A percentile compares a stretch with the other conserved stretches of the same genome.
Evolutionary conservation across 2,888 invertebrate species (phyloP).

Genomic region (Tenthredo notha): DNA sequence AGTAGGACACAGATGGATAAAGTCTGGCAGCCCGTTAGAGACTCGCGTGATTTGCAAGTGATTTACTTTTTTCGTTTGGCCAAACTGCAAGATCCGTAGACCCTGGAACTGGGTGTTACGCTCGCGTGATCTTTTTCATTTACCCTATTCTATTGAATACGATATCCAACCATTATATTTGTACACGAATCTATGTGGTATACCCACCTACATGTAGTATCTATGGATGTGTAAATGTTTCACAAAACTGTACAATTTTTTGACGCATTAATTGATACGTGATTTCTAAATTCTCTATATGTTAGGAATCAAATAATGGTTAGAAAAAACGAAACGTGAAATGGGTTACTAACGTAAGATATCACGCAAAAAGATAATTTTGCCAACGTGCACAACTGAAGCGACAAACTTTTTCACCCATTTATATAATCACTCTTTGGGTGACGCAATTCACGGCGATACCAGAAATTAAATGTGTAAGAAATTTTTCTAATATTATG

Average conservation of each 20-base stretch:
- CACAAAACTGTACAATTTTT: background rate
- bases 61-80: slow-evolving; percentile 12
- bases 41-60: slow-evolving; percentile 36
- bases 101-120: slow-evolving; percentile 44
- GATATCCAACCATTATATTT: slow-evolving; percentile 10
- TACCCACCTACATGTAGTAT: background rate
- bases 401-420: background rate
- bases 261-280: slow-evolving; percentile 1
- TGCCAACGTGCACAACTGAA: slow-evolving; percentile 1
- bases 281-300: background rate
- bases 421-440: slow-evolving; percentile 13
- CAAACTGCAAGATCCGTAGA: slow-evolving; percentile 39
- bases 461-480: background rate
- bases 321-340: background rate
- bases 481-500: background rate
- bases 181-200: background rate
- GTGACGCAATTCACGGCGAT: slow-evolving; percentile 6
- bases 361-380: background rate
- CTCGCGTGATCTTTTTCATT: slow-evolving; percentile 46
- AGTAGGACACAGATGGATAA: slow-evolving; percentile 43
- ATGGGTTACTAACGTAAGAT: background rate
- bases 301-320: background rate
- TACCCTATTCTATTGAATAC: background rate
- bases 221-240: background rate
- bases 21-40: slow-evolving; percentile 49